Base-by-base conservation (phyloP, 1,140 invertebrate species). In the Listronotus bonariensis region DNA sequence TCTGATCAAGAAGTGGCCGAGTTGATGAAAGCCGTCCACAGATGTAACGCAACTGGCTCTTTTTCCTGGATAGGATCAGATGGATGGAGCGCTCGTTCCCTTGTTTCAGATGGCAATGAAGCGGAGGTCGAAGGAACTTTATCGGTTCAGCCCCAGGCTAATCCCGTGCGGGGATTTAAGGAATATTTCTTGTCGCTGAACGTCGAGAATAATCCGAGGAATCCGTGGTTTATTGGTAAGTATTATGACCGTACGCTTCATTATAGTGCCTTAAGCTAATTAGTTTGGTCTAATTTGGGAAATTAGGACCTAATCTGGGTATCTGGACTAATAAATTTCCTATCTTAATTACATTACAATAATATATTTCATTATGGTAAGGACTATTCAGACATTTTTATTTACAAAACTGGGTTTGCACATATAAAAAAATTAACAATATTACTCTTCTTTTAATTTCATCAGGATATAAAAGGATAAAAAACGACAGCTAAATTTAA, bases 51-150 rank as follows among this genome's bases (percentile, higher is more conserved):
- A n/a, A 96, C 94, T 3, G 90, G 92, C 4, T 85, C 84, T 45
- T 97, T 97, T 81, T 92, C 92, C 20, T 97, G 95, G 95, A 96
- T 97, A 31, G 95, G 95, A 0, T 95, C 92, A 43, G 95, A 97
- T 76, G 95, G 95, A 2, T 96, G 93, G 93, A 91, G 89, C 74
- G 92, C 92, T 0, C 80, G 93, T 31, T 87, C 91, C 36, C 80
- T 97, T 38, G 95, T 97, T 5, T 93, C 89, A 0, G 88, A 92
- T 69, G 92, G 92, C 57, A 95, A 94, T 74, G 94, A 97, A 78
- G 82, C 86, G 0, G 91, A 94, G 11, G 91, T 95, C 3, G 92
- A 94, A 77, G 92, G 92, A n/a, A 96, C 94, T 1, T 82, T 96
- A 59, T 93, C 92, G 7, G 91, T 96, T 0, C 93, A 96, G 74